Base-by-base conservation (phyloP, 2,113 vertebrate genomes). In the Centropus unirufus region DNA sequence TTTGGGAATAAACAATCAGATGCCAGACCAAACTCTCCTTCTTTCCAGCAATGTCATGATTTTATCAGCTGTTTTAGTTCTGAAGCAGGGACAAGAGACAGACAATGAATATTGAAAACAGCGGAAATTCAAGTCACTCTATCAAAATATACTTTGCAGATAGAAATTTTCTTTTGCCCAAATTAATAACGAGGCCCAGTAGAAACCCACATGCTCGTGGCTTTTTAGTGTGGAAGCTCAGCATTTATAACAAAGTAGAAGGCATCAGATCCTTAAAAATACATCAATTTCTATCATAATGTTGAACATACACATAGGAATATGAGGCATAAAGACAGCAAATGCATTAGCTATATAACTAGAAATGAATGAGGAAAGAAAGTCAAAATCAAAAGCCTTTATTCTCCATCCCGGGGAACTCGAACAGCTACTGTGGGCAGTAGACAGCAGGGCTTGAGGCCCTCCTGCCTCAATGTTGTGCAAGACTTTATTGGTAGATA, bases 51-150 rank as follows among this genome's bases (percentile, higher is more conserved):
- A 90, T 90, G 23, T 18, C 14, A 19, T 61, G 19, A 78, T 57
- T 88, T 94, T 73, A 88, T 61, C 46, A 79, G 11, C 15, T 73
- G 18, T 54, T 92, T 92, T 66, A 42, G 12, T 80, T 87, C 72
- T 63, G 24, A 79, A 85, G 9, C 16, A 73, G 10, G 63, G 72
- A 70, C 5, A 83, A 46, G 29, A 87, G 75, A 54, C 9, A 83
- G 75, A 26, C 44, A 87, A 12, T 19, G 34, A 57, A 15, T 57
- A 92, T 9, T 64, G 89, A 90, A 74, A 78, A 87, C 30, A 40
- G 5, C 4, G 9, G 39, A 69, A 91, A 73, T 44, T 34, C 51
- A 73, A 69, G 32, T 13, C 22, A 46, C 3, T 64, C 8, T 57
- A 44, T 27, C 22, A 82, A 87, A 84, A 78, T 49, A 24, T 1